Conservation (phyloP, 1,140 invertebrate species). For the Bombus waltoni region DNA sequence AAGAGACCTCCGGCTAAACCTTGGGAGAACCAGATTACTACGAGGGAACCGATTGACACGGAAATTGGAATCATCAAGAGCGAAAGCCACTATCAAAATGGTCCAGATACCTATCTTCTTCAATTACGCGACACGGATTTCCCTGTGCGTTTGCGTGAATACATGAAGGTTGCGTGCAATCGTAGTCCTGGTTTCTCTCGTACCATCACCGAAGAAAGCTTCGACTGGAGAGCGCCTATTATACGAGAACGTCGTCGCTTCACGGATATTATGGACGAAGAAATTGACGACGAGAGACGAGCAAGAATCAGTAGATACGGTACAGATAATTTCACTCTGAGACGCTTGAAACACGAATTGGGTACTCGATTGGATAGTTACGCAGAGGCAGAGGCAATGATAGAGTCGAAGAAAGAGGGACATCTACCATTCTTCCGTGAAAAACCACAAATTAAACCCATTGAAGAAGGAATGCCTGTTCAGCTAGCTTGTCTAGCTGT, state of each 20-base stretch:
- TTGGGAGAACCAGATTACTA: slow-evolving; percentile 88
- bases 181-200: slow-evolving; percentile 87
- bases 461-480: slow-evolving; percentile 90
- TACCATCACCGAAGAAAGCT: slow-evolving; percentile 86
- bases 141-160: slow-evolving; percentile 94
- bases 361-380: slow-evolving; percentile 91
- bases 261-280: slow-evolving; percentile 97
- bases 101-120: slow-evolving; percentile 97
- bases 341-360: slow-evolving; percentile 91
- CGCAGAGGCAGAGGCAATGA: slow-evolving; percentile 91
- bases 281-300: slow-evolving; percentile 95
- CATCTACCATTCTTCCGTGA: slow-evolving; percentile 92
- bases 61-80: slow-evolving; percentile 91
- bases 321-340: slow-evolving; percentile 87
- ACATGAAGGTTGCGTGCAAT: slow-evolving; percentile 94
- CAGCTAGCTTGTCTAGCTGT: slow-evolving; percentile 93
- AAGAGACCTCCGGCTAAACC: slow-evolving; percentile 82
- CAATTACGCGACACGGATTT: slow-evolving; percentile 96
- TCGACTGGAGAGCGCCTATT: slow-evolving; percentile 91
- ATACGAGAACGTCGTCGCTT: slow-evolving; percentile 95
- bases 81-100: slow-evolving; percentile 96
- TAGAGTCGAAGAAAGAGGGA: slow-evolving; percentile 91
- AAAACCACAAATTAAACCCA: slow-evolving; percentile 90
- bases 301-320: slow-evolving; percentile 91
- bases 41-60: slow-evolving; percentile 91